Evolutionary conservation across 2,797 vertebrate species (phyloP).

Genomic region (Rhadinocentrus ornatus): DNA sequence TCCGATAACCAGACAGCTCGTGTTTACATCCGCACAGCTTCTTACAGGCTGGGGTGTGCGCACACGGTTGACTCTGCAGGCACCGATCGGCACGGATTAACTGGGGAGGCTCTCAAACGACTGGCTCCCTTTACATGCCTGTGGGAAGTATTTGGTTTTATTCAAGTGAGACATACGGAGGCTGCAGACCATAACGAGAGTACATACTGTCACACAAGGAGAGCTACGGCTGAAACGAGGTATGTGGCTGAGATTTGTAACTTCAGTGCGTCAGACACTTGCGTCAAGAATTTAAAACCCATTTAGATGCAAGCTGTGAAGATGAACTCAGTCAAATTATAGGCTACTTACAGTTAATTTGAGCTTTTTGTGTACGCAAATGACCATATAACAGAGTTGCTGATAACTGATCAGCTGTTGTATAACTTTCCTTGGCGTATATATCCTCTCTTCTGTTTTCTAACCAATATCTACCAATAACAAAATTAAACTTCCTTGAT

Average conservation of each 20-base stretch:
- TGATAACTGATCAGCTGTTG: constrained; percentile 15
- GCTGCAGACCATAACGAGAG: not conserved
- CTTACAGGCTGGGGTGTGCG: constrained; percentile 25
- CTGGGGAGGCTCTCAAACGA: constrained; percentile 17
- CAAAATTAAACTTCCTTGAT: not conserved
- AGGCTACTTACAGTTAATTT: not conserved
- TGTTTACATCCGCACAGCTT: constrained; percentile 56
- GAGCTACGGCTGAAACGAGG: constrained; percentile 45
- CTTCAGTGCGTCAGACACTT: constrained; percentile 47
- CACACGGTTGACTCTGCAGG: constrained; percentile 26
- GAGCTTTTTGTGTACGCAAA: not conserved
- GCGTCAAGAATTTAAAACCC: constrained; percentile 22
- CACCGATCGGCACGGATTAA: constrained; percentile 25
- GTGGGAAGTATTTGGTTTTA: constrained; percentile 32
- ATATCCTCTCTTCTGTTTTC: not conserved
- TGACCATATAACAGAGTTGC: not conserved
- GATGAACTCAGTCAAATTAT: not conserved
- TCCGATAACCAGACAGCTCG: constrained; percentile 47
- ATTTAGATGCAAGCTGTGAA: not conserved
- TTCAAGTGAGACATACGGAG: constrained; percentile 9
- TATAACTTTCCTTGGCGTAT: constrained; percentile 49
- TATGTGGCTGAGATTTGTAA: constrained; percentile 38
- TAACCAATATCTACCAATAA: not conserved
- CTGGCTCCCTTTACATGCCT: constrained; percentile 18
- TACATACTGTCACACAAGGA: constrained; percentile 6